phyloP scores from a whole-genome alignment of 2,797 vertebrate genomes.

The Cottoperca gobio region DNA sequence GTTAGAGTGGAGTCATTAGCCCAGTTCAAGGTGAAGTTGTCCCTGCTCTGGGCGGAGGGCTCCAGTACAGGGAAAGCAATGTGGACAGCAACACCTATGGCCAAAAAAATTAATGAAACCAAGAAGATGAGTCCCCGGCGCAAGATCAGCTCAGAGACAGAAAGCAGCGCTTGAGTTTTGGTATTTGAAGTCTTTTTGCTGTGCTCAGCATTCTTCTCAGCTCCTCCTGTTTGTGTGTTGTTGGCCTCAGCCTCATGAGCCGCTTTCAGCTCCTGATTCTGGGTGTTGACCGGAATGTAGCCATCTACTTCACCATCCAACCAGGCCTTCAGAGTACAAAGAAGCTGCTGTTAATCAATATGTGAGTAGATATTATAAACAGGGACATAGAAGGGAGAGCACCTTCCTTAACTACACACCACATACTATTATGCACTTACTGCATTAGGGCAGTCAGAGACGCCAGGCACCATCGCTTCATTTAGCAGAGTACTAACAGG shows the following conservation, averaged over 20 bases:
- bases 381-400: neutral
- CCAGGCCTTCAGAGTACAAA: constrained; percentile 52
- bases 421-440: constrained; percentile 48
- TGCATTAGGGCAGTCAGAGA: constrained; percentile 35
- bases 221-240: neutral
- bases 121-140: constrained; percentile 72
- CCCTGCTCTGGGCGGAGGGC: constrained; percentile 3
- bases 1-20: constrained; percentile 64
- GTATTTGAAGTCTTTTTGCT: constrained; percentile 36
- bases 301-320: constrained; percentile 30
- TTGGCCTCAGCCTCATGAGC: constrained; percentile 18
- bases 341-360: constrained; percentile 17
- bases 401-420: neutral
- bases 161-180: constrained; percentile 41
- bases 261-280: constrained; percentile 64
- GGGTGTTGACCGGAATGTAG: constrained; percentile 68
- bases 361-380: neutral
- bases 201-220: constrained; percentile 37
- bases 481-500: constrained; percentile 48
- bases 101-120: constrained; percentile 64
- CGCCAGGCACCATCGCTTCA: constrained; percentile 64
- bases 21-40: constrained; percentile 56
- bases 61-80: constrained; percentile 76
- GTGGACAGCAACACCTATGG: constrained; percentile 79
- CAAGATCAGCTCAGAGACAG: constrained; percentile 78